Percentiles rank a stretch among this genome's conserved stretches.
These are phyloP conservation scores for Tortricodes alternella DNA, from an alignment of 2,888 invertebrate species.

Conservation along the genomic window DNA sequence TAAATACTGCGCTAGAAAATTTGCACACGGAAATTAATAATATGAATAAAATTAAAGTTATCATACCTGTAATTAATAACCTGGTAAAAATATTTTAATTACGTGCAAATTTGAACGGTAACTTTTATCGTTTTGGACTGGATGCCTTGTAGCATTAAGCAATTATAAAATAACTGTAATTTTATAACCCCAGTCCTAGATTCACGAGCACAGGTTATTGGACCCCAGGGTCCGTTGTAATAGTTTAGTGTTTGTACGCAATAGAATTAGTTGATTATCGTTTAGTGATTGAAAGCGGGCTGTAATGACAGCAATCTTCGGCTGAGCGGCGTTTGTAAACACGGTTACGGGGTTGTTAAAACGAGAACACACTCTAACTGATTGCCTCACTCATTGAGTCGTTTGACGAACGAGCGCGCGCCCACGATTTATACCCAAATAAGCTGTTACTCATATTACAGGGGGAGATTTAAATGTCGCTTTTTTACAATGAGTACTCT, in stretches of 20 bases:
- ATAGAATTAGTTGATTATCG: constrained; percentile 21
- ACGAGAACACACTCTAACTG: constrained; percentile 70
- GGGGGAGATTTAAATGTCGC: constrained; percentile 71
- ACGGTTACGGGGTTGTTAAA: constrained; percentile 51
- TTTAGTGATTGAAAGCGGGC: constrained; percentile 23
- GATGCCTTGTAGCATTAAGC: not conserved
- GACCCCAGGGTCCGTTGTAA: not conserved
- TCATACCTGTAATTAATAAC: too few relatives aligned
- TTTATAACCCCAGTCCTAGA: not conserved
- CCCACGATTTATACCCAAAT: constrained; percentile 65
- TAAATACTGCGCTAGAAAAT: not conserved
- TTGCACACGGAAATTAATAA: too few relatives aligned
- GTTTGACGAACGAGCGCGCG: constrained; percentile 61
- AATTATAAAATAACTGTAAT: not conserved
- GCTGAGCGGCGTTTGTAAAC: constrained; percentile 44
- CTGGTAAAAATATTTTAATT: too few relatives aligned
- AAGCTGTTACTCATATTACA: constrained; percentile 72
- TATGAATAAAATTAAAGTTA: too few relatives aligned
- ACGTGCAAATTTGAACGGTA: not conserved
- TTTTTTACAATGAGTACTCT: constrained; percentile 73
- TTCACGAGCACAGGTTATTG: not conserved
- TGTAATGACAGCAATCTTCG: constrained; percentile 30
- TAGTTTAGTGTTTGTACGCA: not conserved
- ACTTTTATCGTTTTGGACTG: not conserved
- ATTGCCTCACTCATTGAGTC: constrained; percentile 69